phyloP scores from a whole-genome alignment of 2,888 invertebrate species.

The Volucella zonaria region DNA sequence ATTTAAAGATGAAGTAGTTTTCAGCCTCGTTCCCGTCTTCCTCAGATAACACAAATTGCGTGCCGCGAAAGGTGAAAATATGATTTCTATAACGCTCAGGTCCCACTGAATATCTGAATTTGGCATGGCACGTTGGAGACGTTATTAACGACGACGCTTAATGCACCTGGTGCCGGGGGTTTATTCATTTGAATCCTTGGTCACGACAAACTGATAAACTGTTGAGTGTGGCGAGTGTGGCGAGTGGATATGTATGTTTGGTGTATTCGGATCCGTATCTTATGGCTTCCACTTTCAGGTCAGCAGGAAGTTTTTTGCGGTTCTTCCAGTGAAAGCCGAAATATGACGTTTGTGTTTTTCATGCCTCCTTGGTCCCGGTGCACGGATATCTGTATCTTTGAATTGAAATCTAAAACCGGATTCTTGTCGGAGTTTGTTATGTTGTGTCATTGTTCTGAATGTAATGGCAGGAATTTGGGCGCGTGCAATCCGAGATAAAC shows the following conservation, averaged over 20 bases:
- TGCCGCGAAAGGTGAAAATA: conserved; percentile 31
- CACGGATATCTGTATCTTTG: conserved; percentile 35
- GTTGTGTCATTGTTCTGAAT: conserved; percentile 22
- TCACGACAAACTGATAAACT: conserved; percentile 54
- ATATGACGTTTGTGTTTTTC: conserved; percentile 52
- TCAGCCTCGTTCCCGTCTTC: not conserved
- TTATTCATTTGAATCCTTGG: conserved; percentile 36
- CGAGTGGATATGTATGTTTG: too few species aligned
- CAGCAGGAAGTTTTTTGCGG: conserved; percentile 50
- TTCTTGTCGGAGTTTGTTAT: not conserved
- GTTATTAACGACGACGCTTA: conserved; percentile 59
- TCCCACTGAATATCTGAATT: conserved; percentile 8
- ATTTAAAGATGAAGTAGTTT: conserved; percentile 57
- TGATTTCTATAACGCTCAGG: conserved; percentile 37
- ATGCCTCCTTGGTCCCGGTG: conserved; percentile 22
- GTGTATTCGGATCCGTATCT: conserved; percentile 13
- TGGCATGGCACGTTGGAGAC: conserved; percentile 51
- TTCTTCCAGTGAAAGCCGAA: conserved; percentile 55
- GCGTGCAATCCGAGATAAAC: conserved; percentile 64
- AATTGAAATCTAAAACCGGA: conserved; percentile 69
- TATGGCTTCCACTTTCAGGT: conserved; percentile 52
- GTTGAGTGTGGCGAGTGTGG: conserved; percentile 11
- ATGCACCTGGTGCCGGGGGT: conserved; percentile 53
- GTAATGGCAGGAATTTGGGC: conserved; percentile 53
- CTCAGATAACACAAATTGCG: conserved; percentile 50